These are phyloP conservation scores for Drosophila rubida DNA, from an alignment of 2,888 invertebrate genomes.

Conservation along the genomic window DNA sequence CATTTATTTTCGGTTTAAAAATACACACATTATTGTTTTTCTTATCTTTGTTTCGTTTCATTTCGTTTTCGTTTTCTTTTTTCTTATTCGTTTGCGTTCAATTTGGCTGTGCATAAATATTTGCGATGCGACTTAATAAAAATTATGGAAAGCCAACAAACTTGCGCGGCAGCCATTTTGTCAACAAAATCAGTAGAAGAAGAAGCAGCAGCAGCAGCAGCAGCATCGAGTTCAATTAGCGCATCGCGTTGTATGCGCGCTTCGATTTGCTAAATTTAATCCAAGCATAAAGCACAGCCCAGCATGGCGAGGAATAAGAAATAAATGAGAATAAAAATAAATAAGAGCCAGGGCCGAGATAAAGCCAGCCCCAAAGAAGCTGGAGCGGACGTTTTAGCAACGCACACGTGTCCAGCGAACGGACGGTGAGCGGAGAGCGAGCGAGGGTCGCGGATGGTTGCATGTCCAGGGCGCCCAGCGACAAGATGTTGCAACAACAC, in stretches of 20 bases:
- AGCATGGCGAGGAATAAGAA: constrained; percentile 14
- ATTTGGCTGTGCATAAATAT: constrained; percentile 55
- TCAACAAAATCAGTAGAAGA: constrained; percentile 34
- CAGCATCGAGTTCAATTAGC: constrained; percentile 70
- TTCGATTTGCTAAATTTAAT: constrained; percentile 80
- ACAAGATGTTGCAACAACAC: constrained; percentile 76
- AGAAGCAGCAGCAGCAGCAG: neutral
- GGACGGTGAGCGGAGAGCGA: neutral
- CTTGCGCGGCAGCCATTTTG: constrained; percentile 58
- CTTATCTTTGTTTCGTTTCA: neutral
- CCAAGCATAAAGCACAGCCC: constrained; percentile 74
- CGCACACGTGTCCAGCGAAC: constrained; percentile 71
- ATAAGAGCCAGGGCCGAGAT: constrained; percentile 24
- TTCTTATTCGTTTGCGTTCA: constrained; percentile 10
- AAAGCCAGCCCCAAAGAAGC: constrained; percentile 20
- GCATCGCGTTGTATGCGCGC: constrained; percentile 55
- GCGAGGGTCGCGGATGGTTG: constrained; percentile 2
- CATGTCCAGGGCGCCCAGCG: constrained; percentile 70
- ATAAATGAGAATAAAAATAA: constrained; percentile 18
- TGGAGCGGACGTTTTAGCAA: constrained; percentile 77
- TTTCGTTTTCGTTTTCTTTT: constrained; percentile 7
- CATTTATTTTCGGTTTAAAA: constrained; percentile 52
- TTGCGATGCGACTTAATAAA: constrained; percentile 60
- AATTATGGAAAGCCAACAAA: constrained; percentile 59
- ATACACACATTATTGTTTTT: constrained; percentile 39